Conservation (phyloP, 2,113 vertebrate species). For the Chloebia gouldiae region DNA sequence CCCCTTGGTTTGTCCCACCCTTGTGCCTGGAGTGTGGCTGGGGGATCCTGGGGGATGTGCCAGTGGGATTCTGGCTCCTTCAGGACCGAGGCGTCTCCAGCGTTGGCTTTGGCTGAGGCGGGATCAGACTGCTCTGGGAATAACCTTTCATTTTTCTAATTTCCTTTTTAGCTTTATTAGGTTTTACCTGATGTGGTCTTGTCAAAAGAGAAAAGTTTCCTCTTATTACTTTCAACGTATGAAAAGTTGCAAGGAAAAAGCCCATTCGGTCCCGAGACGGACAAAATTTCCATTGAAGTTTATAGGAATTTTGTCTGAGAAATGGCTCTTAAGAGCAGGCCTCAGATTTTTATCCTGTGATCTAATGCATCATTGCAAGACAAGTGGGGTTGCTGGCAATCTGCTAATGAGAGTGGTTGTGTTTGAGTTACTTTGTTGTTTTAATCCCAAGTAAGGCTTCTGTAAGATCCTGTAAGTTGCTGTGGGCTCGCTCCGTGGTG, state of each 20-base stretch:
- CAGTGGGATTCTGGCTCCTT: background rate
- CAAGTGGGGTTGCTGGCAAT: background rate
- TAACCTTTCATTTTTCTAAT: constrained; percentile 67
- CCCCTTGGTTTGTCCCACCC: background rate
- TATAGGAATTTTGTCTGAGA: constrained; percentile 23
- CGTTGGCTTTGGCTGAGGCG: background rate
- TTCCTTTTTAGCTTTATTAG: constrained; percentile 73
- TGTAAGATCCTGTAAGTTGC: background rate
- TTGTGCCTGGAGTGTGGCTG: background rate
- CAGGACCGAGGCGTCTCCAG: background rate
- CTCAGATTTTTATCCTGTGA: constrained; percentile 3
- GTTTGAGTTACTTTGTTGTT: background rate
- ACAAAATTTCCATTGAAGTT: background rate
- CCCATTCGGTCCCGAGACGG: background rate
- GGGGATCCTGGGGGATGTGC: background rate
- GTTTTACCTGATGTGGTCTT: constrained; percentile 75
- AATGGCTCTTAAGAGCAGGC: background rate
- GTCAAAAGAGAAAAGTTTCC: constrained; percentile 68
- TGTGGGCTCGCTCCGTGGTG: background rate
- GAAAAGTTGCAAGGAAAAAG: constrained; percentile 44
- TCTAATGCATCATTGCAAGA: background rate
- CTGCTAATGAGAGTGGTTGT: background rate
- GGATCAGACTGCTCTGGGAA: constrained; percentile 59
- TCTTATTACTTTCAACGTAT: constrained; percentile 8
- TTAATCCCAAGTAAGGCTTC: background rate